phyloP scores from a whole-genome alignment of 2,888 invertebrate genomes.

The Phengaris alcon region DNA sequence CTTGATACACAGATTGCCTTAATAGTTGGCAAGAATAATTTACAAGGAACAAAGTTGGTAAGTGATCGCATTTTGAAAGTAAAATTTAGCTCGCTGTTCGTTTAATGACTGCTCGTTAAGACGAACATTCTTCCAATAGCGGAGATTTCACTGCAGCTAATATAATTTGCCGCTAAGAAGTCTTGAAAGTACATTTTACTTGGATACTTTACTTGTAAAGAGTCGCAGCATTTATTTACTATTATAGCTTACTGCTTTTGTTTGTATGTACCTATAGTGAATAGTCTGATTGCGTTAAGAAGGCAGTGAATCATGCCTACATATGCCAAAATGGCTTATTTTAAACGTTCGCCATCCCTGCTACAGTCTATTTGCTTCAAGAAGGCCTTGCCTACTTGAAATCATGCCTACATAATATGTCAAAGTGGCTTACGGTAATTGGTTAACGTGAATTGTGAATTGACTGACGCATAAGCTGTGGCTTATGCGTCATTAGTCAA shows the following conservation, averaged over 20 bases:
- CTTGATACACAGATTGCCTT: slow-evolving; percentile 7
- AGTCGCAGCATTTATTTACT: neutral
- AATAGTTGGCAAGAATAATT: slow-evolving; percentile 26
- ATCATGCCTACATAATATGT: too few relatives aligned
- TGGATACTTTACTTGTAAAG: neutral
- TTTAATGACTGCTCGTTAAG: slow-evolving; percentile 20
- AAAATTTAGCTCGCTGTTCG: slow-evolving; percentile 16
- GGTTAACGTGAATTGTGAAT: too few relatives aligned
- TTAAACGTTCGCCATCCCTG: too few relatives aligned
- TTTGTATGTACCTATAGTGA: neutral
- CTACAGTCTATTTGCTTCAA: too few relatives aligned
- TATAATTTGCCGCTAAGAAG: neutral
- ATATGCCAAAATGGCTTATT: too few relatives aligned
- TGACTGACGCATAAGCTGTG: too few relatives aligned
- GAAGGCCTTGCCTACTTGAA: too few relatives aligned
- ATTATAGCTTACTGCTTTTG: neutral
- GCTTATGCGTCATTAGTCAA: too few relatives aligned
- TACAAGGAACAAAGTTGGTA: slow-evolving; percentile 17
- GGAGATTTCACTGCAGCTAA: neutral
- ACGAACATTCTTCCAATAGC: slow-evolving; percentile 12
- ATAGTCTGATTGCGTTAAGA: too few relatives aligned
- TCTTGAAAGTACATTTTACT: slow-evolving; percentile 5
- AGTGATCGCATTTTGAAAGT: slow-evolving; percentile 25
- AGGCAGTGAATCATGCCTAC: too few relatives aligned
- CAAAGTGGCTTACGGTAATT: too few relatives aligned